Evolutionary conservation across 2,888 invertebrate genomes (phyloP).

Genomic region (Amiota minor): DNA sequence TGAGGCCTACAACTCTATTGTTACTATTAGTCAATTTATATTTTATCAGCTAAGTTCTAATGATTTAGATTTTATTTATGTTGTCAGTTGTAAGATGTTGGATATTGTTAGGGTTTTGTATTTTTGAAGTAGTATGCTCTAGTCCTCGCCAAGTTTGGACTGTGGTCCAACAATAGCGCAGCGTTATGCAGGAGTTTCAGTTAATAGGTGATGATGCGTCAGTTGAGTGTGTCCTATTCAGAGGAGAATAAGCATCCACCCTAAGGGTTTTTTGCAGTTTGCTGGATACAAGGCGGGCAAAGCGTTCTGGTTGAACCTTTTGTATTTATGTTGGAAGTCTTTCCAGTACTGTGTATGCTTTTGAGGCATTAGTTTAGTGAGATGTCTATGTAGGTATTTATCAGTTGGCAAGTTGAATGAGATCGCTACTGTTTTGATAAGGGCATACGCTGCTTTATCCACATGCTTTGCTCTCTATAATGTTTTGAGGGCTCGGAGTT

Average conservation of each 20-base stretch:
- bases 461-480: too few species aligned
- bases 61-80: background rate
- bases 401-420: background rate
- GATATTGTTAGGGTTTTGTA: background rate
- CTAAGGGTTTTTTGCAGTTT: too few species aligned
- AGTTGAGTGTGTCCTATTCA: too few species aligned
- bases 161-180: background rate
- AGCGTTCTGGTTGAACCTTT: background rate
- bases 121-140: background rate
- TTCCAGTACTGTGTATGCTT: background rate
- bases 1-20: background rate
- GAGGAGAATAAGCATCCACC: too few species aligned
- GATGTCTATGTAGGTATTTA: background rate
- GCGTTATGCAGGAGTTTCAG: background rate
- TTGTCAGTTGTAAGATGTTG: background rate
- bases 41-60: background rate
- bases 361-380: background rate
- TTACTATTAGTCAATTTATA: background rate
- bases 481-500: too few species aligned
- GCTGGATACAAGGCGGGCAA: background rate
- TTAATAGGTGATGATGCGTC: background rate
- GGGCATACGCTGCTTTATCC: too few species aligned
- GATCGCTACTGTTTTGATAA: background rate
- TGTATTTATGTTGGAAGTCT: background rate
- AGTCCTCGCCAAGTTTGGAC: background rate